Conservation (phyloP, 2,797 vertebrate genomes). For the Lepilemur ruficaudatus region DNA sequence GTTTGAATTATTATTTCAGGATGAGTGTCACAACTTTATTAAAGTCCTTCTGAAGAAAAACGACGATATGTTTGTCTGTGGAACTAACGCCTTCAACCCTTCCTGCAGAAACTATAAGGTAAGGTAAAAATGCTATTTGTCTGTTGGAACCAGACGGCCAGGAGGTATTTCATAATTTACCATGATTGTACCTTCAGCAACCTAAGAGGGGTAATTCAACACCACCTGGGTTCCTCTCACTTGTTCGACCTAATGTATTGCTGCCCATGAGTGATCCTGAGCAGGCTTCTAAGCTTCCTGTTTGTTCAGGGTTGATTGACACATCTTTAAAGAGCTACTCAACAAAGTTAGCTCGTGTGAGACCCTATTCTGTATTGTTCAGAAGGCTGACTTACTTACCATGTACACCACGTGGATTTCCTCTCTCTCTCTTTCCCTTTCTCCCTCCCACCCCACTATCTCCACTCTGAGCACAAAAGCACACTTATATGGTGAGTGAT, state of each 20-base stretch:
- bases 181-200: slow-evolving; percentile 80
- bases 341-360: slow-evolving; percentile 51
- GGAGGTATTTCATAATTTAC: slow-evolving; percentile 71
- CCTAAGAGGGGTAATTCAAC: slow-evolving; percentile 50
- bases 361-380: slow-evolving; percentile 53
- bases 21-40: slow-evolving; percentile 99
- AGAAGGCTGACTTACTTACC: slow-evolving; percentile 1
- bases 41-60: slow-evolving; percentile 97
- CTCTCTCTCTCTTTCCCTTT: not conserved
- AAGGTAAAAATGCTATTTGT: slow-evolving; percentile 85
- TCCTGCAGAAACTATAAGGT: slow-evolving; percentile 98
- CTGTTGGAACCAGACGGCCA: slow-evolving; percentile 24
- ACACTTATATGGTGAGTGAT: not conserved
- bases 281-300: slow-evolving; percentile 63
- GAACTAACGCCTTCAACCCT: slow-evolving; percentile 98
- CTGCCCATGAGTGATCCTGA: slow-evolving; percentile 28
- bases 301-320: slow-evolving; percentile 55
- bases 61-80: slow-evolving; percentile 95
- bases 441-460: not conserved
- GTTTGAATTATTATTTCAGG: slow-evolving; percentile 85
- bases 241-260: slow-evolving; percentile 19
- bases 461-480: slow-evolving; percentile 35
- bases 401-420: not conserved
- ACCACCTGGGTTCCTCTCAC: not conserved
- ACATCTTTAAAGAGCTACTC: slow-evolving; percentile 36